These are phyloP conservation scores for Troides helena DNA, from an alignment of 2,888 invertebrate species.

Conservation along the genomic window DNA sequence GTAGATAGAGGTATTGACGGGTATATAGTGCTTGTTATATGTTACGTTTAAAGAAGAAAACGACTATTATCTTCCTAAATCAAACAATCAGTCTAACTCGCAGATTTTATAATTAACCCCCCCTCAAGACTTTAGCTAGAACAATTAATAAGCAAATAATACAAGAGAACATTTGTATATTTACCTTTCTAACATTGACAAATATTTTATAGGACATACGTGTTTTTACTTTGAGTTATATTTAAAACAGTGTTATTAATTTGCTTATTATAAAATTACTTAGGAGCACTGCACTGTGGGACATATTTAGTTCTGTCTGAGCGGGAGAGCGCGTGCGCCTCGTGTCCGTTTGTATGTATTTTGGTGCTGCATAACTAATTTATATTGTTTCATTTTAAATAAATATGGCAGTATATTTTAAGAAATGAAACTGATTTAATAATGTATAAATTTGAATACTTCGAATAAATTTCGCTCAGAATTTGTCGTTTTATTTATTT, in stretches of 20 bases:
- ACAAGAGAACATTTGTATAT: too few species aligned
- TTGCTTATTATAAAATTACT: background rate
- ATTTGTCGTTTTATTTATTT: slow-evolving; percentile 53
- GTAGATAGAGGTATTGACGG: slow-evolving; percentile 17
- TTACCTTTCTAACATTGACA: background rate
- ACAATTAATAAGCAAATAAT: background rate
- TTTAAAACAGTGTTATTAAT: background rate
- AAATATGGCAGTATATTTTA: slow-evolving; percentile 65
- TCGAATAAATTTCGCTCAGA: slow-evolving; percentile 72
- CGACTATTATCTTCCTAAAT: background rate
- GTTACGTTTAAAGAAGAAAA: background rate
- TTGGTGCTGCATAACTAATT: slow-evolving; percentile 79
- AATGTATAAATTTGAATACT: slow-evolving; percentile 73
- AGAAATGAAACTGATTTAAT: slow-evolving; percentile 69
- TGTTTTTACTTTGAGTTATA: background rate
- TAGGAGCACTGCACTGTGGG: background rate
- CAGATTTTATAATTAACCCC: background rate
- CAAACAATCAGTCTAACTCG: background rate
- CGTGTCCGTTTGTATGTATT: slow-evolving; percentile 62
- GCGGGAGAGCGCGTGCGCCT: too few species aligned
- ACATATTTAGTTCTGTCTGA: background rate
- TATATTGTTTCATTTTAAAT: slow-evolving; percentile 65
- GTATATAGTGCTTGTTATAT: slow-evolving; percentile 20
- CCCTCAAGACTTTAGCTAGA: background rate
- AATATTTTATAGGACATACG: background rate